Evolutionary conservation across 2,888 invertebrate genomes (phyloP), one percentile per base, ranked within the genome.

Genomic region (Cephus nigrinus): DNA sequence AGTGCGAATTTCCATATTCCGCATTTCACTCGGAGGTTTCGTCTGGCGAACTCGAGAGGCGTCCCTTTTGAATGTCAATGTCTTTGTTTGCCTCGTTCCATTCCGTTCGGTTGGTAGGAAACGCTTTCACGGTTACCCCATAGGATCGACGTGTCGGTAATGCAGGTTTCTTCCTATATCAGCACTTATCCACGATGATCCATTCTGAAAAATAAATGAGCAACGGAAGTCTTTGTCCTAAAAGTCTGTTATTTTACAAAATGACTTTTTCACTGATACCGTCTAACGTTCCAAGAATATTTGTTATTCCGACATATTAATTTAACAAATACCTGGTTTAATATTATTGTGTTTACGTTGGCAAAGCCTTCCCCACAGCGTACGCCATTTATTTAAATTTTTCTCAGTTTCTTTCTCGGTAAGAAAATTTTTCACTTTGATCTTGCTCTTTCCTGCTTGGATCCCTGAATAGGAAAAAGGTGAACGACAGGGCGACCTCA

Each of bases 61-160:
- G 77, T 76, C 76, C 85, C 87, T 90, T 90, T 89, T 89, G 88
- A 89, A 90, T 90, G 90, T 89, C 89, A 90, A 89, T 89, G 89
- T 88, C 89, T 89, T 88, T 89, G 89, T 88, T 81, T 86, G 80
- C 75, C 75, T 72, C 82, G 81, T 80, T 80, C 75, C 77, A 73
- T 80, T 79, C 79, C 80, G 71, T 55, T 55, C 23, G 9, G 23
- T 55, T 23, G 55, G 23, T 55, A 55, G 5, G 55, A 9, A 55
- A 55, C 23, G 55, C 55, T 55, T 55, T 23, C 55, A 23, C 23
- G 55, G 55, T 34, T 73, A 34, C 68, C 72, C 71, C 77, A 9
- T 23, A 23, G 55, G 9, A 40, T 55, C 2, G 23, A 55, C 55
- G 23, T 23, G 15, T 23, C 15, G 55, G 23, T 55, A 55, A 9